A percentile compares a stretch with the other conserved stretches of the same genome.
Conservation (phyloP, 1,140 invertebrate genomes). For the Trichonephila clavipes region DNA sequence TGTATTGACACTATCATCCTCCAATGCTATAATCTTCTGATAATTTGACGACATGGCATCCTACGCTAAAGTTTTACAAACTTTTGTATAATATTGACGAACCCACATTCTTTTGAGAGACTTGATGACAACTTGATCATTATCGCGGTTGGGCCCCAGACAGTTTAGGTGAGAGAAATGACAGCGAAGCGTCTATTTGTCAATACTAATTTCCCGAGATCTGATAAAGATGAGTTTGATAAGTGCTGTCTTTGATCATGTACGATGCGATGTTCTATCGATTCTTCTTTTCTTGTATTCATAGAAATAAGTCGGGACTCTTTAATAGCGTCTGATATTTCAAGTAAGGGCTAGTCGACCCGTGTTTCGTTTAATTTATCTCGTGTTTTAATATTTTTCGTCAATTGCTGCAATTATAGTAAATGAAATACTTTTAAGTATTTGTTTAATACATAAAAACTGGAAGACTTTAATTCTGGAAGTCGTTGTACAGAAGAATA, state of each 20-base stretch:
- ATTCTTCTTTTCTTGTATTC: not conserved
- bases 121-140: conserved; percentile 31
- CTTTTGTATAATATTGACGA: conserved; percentile 13
- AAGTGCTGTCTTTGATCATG: not conserved
- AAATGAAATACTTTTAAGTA: not conserved
- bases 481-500: too few species aligned
- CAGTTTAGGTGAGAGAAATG: conserved; percentile 12
- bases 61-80: not conserved
- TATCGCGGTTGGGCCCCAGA: not conserved
- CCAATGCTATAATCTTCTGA: not conserved
- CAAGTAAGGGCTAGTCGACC: too few species aligned
- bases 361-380: not conserved
- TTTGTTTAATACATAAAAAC: not conserved
- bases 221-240: not conserved
- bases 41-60: not conserved
- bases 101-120: not conserved
- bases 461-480: too few species aligned
- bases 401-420: not conserved
- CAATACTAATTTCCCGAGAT: not conserved
- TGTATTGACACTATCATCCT: not conserved
- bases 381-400: not conserved
- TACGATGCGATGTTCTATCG: not conserved
- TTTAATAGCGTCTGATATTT: too few species aligned
- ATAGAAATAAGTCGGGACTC: not conserved
- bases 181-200: conserved; percentile 37